A percentile compares a stretch with the other conserved stretches of the same genome.
phyloP scores from a whole-genome alignment of 2,797 vertebrate species.

The Scolopax bukidnonensis region DNA sequence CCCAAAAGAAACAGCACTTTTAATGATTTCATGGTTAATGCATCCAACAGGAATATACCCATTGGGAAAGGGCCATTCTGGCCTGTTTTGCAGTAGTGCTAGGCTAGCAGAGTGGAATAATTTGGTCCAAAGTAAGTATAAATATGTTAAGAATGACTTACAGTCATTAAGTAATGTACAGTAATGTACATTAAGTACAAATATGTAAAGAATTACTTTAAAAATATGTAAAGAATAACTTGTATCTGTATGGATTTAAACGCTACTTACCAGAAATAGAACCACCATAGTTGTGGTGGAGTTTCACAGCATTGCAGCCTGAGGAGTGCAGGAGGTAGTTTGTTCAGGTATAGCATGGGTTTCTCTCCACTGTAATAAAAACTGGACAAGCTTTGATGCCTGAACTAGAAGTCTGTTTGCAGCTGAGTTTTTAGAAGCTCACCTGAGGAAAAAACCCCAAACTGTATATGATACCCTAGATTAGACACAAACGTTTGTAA shows the following conservation, averaged over 20 bases:
- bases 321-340: not conserved
- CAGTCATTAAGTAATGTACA: not conserved
- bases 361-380: not conserved
- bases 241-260: not conserved
- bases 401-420: not conserved
- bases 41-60: not conserved
- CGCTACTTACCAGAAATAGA: not conserved
- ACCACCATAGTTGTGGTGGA: not conserved
- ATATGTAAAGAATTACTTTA: not conserved
- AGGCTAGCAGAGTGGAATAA: not conserved
- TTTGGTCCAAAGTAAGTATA: not conserved
- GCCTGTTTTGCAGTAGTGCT: not conserved
- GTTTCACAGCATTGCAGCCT: not conserved
- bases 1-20: not conserved
- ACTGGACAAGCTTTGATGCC: not conserved
- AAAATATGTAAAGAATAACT: not conserved
- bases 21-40: not conserved
- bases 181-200: not conserved
- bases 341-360: not conserved
- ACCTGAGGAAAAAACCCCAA: not conserved
- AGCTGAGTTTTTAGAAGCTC: not conserved
- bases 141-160: not conserved
- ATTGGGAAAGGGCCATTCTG: not conserved
- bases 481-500: not conserved
- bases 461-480: not conserved